Evolutionary conservation across 2,797 vertebrate species (phyloP), one percentile per base, ranked within the genome.

Genomic region (Atherinosoma microstoma): DNA sequence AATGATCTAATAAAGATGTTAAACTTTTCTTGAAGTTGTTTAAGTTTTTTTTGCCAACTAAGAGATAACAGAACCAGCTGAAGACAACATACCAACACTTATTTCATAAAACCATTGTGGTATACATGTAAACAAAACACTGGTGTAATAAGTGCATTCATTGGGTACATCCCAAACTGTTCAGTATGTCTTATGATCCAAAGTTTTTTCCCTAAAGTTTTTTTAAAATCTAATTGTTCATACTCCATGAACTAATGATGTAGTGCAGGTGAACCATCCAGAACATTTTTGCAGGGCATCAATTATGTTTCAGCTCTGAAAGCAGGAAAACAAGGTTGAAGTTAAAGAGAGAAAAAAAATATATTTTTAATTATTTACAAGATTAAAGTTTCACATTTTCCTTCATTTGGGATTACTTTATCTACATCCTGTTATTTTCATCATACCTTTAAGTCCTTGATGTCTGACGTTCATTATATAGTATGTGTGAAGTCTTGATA

Each of bases 1-100:
- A 32, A 16, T 42, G 27, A 45, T 30, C 36, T 7, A 67, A 58
- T 67, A 67, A 67, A 67, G 36, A 67, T 42, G 36, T 58, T 34
- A n/a, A 67, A 67, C 38, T 7, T 67, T 27, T 24, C 0, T 58
- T 67, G 40, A 30, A 66, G 49, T 29, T 0, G 0, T 40, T 45
- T 32, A 29, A 38, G 20, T 18, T 65, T 62, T 54, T 53, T n/a
- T 59, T 32, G 30, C 18, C 4, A n/a, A 36, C n/a, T 20, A 40
- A 2, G 61, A 15, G 61, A 10, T 15, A 29, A 15, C 10, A n/a
- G 45, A 51, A 47, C 53, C 53, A 51, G 49, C n/a, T 24, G 49
- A 51, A 24, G 49, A 22, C n/a, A 10, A 7, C 22, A 51, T 3
- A 51, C 49, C n/a, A 22, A 12, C 2, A 49, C 18, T 9, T 47